These are phyloP conservation scores for Catostomus latipinnis DNA, from an alignment of 2,797 vertebrate species.

Conservation along the genomic window DNA sequence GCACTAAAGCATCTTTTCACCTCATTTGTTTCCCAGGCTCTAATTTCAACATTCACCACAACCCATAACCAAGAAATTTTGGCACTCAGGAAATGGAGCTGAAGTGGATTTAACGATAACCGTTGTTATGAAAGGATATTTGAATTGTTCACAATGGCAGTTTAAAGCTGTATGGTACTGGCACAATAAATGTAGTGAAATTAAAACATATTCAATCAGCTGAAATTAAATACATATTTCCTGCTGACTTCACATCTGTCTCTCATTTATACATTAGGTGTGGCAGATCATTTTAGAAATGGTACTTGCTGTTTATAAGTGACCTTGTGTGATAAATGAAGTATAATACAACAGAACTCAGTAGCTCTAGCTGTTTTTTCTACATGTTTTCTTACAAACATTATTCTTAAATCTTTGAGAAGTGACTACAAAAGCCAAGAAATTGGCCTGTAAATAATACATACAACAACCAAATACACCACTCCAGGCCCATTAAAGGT, in stretches of 20 bases:
- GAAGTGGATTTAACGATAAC: slow-evolving; percentile 17
- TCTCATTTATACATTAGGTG: slow-evolving; percentile 35
- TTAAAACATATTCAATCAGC: slow-evolving; percentile 24
- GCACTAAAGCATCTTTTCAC: slow-evolving; percentile 19
- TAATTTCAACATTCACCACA: slow-evolving; percentile 22
- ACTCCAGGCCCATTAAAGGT: not conserved
- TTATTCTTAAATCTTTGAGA: slow-evolving; percentile 6
- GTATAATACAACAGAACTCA: slow-evolving; percentile 8
- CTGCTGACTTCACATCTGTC: slow-evolving; percentile 16
- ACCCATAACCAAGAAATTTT: slow-evolving; percentile 10
- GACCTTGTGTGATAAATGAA: slow-evolving; percentile 34
- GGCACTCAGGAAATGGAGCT: not conserved
- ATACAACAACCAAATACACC: not conserved
- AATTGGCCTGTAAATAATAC: not conserved
- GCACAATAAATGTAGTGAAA: slow-evolving; percentile 15
- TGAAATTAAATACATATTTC: slow-evolving; percentile 25
- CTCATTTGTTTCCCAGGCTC: slow-evolving; percentile 21
- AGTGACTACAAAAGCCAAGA: not conserved
- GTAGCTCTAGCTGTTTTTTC: not conserved
- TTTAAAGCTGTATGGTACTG: slow-evolving; percentile 1
- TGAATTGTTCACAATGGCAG: not conserved
- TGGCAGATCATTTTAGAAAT: slow-evolving; percentile 28
- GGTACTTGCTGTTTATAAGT: slow-evolving; percentile 1
- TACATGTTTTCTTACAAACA: slow-evolving; percentile 9
- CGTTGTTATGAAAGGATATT: slow-evolving; percentile 20